Conservation (phyloP, 2,888 invertebrate genomes). For the Chaitophorus viminalis region DNA sequence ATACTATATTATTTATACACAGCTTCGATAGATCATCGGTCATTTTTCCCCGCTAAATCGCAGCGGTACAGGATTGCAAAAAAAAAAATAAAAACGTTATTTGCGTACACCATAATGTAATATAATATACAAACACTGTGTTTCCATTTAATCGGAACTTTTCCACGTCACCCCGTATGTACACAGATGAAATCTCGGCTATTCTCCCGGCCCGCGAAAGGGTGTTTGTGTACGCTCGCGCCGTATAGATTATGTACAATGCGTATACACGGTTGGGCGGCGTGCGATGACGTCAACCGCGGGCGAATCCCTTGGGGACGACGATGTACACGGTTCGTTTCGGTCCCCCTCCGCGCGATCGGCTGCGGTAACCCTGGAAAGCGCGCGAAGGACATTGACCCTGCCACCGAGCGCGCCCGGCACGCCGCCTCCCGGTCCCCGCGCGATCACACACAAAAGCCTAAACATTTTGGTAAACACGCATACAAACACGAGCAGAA, state of each 20-base stretch:
- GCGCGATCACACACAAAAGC: neutral
- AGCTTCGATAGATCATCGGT: too few relatives aligned
- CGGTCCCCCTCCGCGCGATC: constrained; percentile 32
- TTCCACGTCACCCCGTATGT: too few relatives aligned
- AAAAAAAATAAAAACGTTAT: too few relatives aligned
- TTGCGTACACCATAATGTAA: too few relatives aligned
- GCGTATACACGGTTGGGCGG: neutral
- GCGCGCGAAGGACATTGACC: constrained; percentile 59
- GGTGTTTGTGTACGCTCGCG: neutral
- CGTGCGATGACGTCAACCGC: constrained; percentile 51
- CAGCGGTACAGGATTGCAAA: too few relatives aligned
- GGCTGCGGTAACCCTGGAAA: constrained; percentile 53
- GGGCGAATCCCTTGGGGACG: constrained; percentile 32
- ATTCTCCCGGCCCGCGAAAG: neutral
- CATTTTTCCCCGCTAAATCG: too few relatives aligned
- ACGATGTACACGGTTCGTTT: constrained; percentile 36
- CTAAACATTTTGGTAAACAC: too few relatives aligned
- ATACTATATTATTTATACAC: too few relatives aligned
- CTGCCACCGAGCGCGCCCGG: constrained; percentile 50
- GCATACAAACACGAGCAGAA: constrained; percentile 9
- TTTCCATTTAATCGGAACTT: too few relatives aligned
- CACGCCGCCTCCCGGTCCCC: constrained; percentile 34
- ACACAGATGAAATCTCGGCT: neutral
- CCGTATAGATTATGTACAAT: too few relatives aligned
- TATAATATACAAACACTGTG: too few relatives aligned